Evolutionary conservation across 2,888 invertebrate genomes (phyloP).

Genomic region (Drosophila infuscata): DNA sequence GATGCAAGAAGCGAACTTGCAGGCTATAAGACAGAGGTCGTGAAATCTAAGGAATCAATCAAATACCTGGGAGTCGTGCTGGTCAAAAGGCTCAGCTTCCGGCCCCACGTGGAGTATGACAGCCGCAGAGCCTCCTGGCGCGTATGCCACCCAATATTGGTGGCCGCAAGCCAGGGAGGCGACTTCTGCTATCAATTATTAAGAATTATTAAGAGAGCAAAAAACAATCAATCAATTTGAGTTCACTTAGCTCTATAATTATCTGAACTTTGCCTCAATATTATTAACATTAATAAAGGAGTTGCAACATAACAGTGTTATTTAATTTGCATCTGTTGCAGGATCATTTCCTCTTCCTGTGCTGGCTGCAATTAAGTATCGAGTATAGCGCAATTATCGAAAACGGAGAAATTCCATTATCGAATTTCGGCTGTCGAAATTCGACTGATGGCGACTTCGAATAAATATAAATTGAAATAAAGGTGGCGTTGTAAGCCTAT

Average conservation of each 20-base stretch:
- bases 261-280: background rate
- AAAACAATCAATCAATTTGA: background rate
- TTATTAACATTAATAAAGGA: background rate
- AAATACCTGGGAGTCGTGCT: no score
- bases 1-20: no score
- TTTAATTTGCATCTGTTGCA: background rate
- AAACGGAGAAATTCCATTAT: background rate
- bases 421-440: conserved; percentile 3
- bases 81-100: no score
- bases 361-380: background rate
- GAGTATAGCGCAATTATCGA: conserved; percentile 1
- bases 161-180: no score
- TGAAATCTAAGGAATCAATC: no score
- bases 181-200: no score
- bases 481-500: conserved; percentile 6
- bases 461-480: background rate
- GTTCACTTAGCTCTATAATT: background rate
- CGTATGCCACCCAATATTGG: no score
- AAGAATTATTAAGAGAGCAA: background rate
- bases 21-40: no score
- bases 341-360: conserved; percentile 5
- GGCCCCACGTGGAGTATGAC: no score
- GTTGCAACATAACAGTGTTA: background rate
- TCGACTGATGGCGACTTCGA: background rate
- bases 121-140: no score